Evolutionary conservation across 2,113 vertebrate species (phyloP).

Genomic region (Indri indri): DNA sequence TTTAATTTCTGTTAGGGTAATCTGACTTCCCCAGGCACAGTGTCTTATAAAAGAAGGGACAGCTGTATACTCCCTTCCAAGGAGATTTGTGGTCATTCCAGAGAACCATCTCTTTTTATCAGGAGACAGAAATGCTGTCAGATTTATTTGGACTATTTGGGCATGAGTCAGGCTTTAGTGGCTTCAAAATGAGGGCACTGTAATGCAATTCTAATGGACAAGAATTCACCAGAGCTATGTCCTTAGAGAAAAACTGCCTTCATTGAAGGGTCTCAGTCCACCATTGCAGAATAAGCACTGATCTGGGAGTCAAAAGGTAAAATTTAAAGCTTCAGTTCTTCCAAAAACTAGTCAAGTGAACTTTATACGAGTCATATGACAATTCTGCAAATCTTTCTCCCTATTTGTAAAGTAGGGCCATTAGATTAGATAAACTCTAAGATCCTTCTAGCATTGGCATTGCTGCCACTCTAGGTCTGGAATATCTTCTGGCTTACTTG

Average conservation of each 20-base stretch:
- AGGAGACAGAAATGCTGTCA: neutral
- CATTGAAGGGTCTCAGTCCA: neutral
- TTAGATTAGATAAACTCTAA: neutral
- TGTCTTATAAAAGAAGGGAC: neutral
- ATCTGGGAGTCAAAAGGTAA: neutral
- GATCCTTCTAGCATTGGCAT: neutral
- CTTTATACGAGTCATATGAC: neutral
- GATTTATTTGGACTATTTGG: neutral
- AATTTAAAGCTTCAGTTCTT: neutral
- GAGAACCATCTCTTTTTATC: neutral
- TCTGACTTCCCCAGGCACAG: neutral
- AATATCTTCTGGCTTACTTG: neutral
- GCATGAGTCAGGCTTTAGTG: neutral
- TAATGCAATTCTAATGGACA: neutral
- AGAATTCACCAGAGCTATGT: neutral
- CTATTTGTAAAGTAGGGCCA: neutral
- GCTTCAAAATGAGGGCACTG: neutral
- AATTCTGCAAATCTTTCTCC: neutral
- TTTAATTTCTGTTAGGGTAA: neutral
- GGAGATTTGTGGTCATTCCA: neutral
- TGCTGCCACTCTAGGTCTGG: neutral
- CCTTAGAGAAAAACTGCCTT: neutral
- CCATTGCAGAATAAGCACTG: neutral
- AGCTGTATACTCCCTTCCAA: neutral
- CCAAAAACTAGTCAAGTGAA: neutral